phyloP scores from a whole-genome alignment of 2,888 invertebrate species.

The Drosophila anomelani region DNA sequence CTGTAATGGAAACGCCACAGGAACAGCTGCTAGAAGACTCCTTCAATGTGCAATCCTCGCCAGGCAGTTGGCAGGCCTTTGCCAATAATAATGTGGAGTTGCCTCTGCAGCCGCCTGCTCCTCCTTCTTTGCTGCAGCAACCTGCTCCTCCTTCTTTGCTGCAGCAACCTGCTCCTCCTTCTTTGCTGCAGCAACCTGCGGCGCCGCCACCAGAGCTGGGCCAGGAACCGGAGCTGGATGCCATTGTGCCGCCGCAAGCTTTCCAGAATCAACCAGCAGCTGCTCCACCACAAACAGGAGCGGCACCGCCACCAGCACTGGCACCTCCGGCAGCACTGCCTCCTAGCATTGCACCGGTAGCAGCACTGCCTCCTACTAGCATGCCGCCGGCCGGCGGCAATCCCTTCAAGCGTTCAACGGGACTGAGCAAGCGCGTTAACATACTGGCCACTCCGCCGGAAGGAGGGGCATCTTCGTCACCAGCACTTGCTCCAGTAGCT shows the following conservation, averaged over 20 bases:
- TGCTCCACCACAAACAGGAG: background rate
- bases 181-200: constrained; percentile 10
- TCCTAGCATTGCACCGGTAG: constrained; percentile 12
- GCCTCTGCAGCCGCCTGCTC: constrained; percentile 2
- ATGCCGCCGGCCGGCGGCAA: constrained; percentile 56
- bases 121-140: background rate
- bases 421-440: constrained; percentile 74
- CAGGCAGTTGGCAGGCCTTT: constrained; percentile 76
- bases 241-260: constrained; percentile 68
- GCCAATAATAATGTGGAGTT: constrained; percentile 41
- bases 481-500: constrained; percentile 10
- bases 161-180: constrained; percentile 15
- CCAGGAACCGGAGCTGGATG: constrained; percentile 63
- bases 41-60: constrained; percentile 85
- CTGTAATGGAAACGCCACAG: constrained; percentile 28
- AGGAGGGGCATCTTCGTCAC: constrained; percentile 17
- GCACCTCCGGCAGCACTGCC: constrained; percentile 56
- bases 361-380: constrained; percentile 20
- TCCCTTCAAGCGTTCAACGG: constrained; percentile 83
- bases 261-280: constrained; percentile 58
- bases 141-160: too few relatives aligned
- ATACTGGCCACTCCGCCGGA: constrained; percentile 84
- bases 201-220: constrained; percentile 25
- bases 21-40: constrained; percentile 86
- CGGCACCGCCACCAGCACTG: constrained; percentile 52